Evolutionary conservation across 2,797 vertebrate genomes (phyloP), one percentile per base, ranked within the genome.

Genomic region (Enteromius fasciolatus): DNA sequence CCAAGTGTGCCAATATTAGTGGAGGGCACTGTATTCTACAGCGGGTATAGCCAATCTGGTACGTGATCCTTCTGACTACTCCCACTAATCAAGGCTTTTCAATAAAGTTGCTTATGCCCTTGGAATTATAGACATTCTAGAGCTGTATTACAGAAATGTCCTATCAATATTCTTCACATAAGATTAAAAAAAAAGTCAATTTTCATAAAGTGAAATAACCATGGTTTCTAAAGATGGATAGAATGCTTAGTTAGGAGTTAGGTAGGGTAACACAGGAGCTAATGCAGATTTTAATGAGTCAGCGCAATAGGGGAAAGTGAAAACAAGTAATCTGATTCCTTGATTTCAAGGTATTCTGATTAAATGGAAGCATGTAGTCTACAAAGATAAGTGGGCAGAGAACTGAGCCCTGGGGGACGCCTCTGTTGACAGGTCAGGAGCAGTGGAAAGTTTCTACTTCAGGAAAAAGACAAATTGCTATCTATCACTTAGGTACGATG

Each of bases 321-420:
- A 52, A 33, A 28, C 69, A 33, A n/a, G 69, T 52, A 52, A 14
- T 31, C 11, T 12, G 28, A 72, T 72, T 48, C 15, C 0, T 48
- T 48, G 4, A 25, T 31, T 72, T 20, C 8, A 72, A 72, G 41
- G 15, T 18, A 50, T 20, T 31, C 5, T 11, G 9, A 74, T 74
- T 52, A 52, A 36, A 31, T 74, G 10, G 48, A 73, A 54, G 5
- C 20, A 33, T 33, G 33, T 7, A 73, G 70, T 31, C 28, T 73
- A 73, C 25, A 52, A 73, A 36, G 70, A 36, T 2, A 74, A 52
- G 31, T 36, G 70, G 28, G 28, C 70, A 20, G n/a, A 74, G 48
- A 54, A 74, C 48, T 1, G 5, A 54, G 48, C 70, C 28, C 18
- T 74, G 18, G 18, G 70, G 70, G 28, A n/a, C 1, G 1, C 31